Conservation (phyloP, 92 coral and sea anemone genomes). For the Heteractis magnifica region DNA sequence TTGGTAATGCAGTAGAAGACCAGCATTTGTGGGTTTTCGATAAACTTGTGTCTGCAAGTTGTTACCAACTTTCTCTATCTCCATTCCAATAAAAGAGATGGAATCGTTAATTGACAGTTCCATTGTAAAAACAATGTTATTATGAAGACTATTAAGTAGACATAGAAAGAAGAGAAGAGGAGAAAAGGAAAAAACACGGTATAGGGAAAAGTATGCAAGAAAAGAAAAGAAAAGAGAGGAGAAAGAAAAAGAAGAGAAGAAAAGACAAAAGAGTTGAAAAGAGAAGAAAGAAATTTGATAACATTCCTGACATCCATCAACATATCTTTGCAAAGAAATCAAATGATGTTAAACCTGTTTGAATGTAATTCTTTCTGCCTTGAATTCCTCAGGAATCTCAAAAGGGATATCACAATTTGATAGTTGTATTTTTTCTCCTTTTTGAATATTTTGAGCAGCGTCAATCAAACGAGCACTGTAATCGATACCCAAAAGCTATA, state of each 20-base stretch:
- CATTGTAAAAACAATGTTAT: too few species aligned
- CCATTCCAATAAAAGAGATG: too few species aligned
- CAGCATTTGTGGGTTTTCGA: too few species aligned
- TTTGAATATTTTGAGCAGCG: constrained; percentile 42
- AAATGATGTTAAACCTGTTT: constrained; percentile 41
- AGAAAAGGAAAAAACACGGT: neutral
- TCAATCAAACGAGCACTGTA: constrained; percentile 58
- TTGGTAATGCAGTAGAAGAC: too few species aligned
- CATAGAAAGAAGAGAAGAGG: neutral
- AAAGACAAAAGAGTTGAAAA: neutral
- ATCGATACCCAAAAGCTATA: constrained; percentile 55
- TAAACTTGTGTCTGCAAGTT: too few species aligned
- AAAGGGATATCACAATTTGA: constrained; percentile 11
- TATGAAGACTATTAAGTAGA: too few species aligned
- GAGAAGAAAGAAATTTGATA: neutral
- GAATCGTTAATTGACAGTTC: too few species aligned
- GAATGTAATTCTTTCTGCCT: constrained; percentile 42
- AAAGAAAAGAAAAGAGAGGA: neutral
- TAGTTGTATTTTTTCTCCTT: neutral
- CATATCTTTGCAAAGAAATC: neutral
- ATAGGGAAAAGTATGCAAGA: neutral
- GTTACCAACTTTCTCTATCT: too few species aligned
- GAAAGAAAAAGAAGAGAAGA: neutral
- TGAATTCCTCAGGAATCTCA: constrained; percentile 9
- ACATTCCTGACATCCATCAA: too few species aligned